Percentiles rank a stretch among this genome's conserved stretches.
Evolutionary conservation across 2,888 invertebrate genomes (phyloP).

Genomic region (Cartodere bifasciata): DNA sequence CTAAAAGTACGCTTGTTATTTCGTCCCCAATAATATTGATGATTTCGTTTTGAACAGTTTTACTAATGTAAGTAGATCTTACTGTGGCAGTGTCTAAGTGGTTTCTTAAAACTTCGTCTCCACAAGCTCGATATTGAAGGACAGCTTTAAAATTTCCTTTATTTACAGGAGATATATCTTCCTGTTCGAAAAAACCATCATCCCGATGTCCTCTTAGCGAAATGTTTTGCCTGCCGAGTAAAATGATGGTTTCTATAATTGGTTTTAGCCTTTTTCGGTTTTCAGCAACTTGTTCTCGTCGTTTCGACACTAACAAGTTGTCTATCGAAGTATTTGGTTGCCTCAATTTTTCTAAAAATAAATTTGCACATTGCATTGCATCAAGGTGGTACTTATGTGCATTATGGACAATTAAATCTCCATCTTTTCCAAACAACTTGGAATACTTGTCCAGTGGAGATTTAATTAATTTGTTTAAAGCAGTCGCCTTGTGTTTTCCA

Average conservation of each 20-base stretch:
- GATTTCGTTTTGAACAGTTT: constrained; percentile 21
- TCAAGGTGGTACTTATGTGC: constrained; percentile 13
- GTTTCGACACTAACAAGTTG: constrained; percentile 9
- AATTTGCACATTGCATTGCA: constrained; percentile 9
- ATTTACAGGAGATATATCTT: constrained; percentile 1
- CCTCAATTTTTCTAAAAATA: constrained; percentile 6
- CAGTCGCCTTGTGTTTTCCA: constrained; percentile 11
- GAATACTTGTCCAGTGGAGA: constrained; percentile 14
- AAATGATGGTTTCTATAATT: constrained; percentile 9
- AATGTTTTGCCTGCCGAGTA: constrained; percentile 19
- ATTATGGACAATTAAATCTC: constrained; percentile 12
- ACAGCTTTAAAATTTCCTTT: constrained; percentile 14
- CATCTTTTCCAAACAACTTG: constrained; percentile 15
- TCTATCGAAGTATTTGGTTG: constrained; percentile 9
- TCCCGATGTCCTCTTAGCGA: constrained; percentile 18
- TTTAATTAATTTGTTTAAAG: constrained; percentile 14
- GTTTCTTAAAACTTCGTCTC: constrained; percentile 16
- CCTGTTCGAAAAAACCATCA: constrained; percentile 11
- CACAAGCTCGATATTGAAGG: constrained; percentile 16
- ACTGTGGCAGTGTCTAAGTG: constrained; percentile 17
- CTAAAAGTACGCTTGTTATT: too few relatives aligned
- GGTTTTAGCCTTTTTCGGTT: constrained; percentile 12
- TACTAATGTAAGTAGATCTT: constrained; percentile 18
- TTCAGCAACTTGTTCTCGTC: constrained; percentile 13
- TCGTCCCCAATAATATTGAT: too few relatives aligned